Percentiles rank a stretch among this genome's conserved stretches.
Evolutionary conservation across 2,113 vertebrate species (phyloP).

Genomic region (Brachirus orientalis): DNA sequence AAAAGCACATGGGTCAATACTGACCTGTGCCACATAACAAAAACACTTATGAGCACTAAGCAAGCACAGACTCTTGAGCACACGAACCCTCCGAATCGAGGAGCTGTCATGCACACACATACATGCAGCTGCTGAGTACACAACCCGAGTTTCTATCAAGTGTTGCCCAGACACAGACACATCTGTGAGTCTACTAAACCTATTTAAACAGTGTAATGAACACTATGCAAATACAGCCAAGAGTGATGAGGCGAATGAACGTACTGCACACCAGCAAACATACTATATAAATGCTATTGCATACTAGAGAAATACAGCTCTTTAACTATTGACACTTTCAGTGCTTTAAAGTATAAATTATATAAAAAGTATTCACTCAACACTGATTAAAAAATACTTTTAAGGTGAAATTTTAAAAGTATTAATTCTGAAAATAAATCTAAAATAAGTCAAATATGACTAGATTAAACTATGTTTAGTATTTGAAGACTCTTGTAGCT

Average conservation of each 20-base stretch:
- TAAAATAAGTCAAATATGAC: neutral
- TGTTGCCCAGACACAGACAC: slow-evolving; percentile 60
- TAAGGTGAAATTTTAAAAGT: too few species aligned
- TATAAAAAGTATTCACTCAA: too few species aligned
- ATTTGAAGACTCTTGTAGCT: neutral
- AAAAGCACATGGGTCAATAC: slow-evolving; percentile 51
- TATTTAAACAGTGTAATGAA: slow-evolving; percentile 76
- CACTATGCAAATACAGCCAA: slow-evolving; percentile 65
- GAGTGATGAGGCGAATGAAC: slow-evolving; percentile 54
- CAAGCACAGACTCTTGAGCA: slow-evolving; percentile 53
- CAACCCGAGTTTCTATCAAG: slow-evolving; percentile 57
- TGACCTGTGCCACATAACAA: slow-evolving; percentile 47
- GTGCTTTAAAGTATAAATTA: slow-evolving; percentile 8
- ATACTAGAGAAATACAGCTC: slow-evolving; percentile 37
- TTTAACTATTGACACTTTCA: slow-evolving; percentile 37
- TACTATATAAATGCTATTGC: slow-evolving; percentile 43
- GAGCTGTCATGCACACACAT: slow-evolving; percentile 34
- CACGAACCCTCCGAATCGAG: slow-evolving; percentile 37
- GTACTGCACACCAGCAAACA: slow-evolving; percentile 21
- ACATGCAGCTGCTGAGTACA: slow-evolving; percentile 39
- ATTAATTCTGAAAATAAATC: neutral
- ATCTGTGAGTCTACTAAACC: slow-evolving; percentile 59
- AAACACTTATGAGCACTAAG: slow-evolving; percentile 55
- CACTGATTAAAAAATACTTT: neutral
- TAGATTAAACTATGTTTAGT: neutral